Conservation (phyloP, 2,888 invertebrate genomes). For the Leptinotarsa juncta region DNA sequence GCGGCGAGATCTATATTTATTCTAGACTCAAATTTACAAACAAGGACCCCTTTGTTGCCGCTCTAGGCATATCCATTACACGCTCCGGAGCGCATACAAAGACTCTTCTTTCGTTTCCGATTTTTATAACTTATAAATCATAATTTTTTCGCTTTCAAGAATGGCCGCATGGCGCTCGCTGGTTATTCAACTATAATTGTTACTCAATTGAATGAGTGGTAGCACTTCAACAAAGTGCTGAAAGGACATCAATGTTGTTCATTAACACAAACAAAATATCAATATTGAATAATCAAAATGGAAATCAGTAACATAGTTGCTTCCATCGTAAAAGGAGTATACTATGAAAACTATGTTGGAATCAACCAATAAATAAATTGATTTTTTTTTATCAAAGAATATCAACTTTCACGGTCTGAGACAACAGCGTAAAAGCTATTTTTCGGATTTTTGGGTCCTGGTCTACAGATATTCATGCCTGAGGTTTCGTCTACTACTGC, state of each 20-base stretch:
- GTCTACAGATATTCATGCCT: too few relatives aligned
- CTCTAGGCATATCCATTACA: slow-evolving; percentile 60
- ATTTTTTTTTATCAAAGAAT: too few relatives aligned
- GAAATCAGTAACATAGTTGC: too few relatives aligned
- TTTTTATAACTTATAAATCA: slow-evolving; percentile 55
- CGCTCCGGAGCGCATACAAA: slow-evolving; percentile 62
- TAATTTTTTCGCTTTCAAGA: slow-evolving; percentile 47
- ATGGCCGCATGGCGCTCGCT: not conserved
- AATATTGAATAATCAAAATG: too few relatives aligned
- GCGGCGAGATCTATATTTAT: slow-evolving; percentile 45
- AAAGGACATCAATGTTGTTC: not conserved
- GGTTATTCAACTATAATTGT: not conserved
- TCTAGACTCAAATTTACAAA: slow-evolving; percentile 49
- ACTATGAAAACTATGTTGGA: too few relatives aligned
- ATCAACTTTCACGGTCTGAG: too few relatives aligned
- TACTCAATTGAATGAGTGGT: not conserved
- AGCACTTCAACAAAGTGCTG: not conserved
- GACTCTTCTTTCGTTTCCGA: slow-evolving; percentile 56
- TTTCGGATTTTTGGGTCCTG: too few relatives aligned
- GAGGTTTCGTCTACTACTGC: too few relatives aligned
- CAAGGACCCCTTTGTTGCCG: slow-evolving; percentile 55
- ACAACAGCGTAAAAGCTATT: too few relatives aligned
- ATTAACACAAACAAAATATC: not conserved
- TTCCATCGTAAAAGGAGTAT: too few relatives aligned
- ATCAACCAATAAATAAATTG: too few relatives aligned